Conservation (phyloP, 1,140 invertebrate genomes). For the Orchesella cincta region DNA sequence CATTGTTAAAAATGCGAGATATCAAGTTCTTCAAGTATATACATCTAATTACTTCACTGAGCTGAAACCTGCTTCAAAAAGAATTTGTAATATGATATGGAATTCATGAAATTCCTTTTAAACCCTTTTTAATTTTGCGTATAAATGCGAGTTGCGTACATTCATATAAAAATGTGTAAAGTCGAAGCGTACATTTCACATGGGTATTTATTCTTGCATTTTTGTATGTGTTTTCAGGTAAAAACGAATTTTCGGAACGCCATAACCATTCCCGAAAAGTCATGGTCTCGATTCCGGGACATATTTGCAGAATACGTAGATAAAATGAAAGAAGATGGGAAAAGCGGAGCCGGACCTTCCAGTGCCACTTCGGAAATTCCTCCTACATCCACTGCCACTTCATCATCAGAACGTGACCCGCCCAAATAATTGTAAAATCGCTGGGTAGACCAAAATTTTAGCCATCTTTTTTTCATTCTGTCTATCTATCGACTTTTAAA, state of each 20-base stretch:
- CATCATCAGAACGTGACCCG: constrained; percentile 46
- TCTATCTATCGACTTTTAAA: constrained; percentile 26
- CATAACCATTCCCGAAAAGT: constrained; percentile 96
- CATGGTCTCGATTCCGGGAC: constrained; percentile 93
- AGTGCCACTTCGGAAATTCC: constrained; percentile 32
- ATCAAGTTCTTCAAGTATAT: too few species aligned
- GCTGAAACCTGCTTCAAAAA: too few species aligned
- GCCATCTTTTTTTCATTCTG: constrained; percentile 31
- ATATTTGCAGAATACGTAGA: constrained; percentile 94
- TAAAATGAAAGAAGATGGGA: constrained; percentile 73
- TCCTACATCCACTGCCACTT: constrained; percentile 45
- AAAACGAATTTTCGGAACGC: constrained; percentile 96
- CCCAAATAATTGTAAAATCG: constrained; percentile 44
- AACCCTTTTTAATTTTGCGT: too few species aligned
- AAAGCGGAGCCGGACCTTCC: constrained; percentile 49
- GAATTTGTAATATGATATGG: too few species aligned
- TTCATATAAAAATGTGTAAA: too few species aligned
- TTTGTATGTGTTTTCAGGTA: constrained; percentile 66
- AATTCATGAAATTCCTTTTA: too few species aligned
- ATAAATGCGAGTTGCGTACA: too few species aligned
- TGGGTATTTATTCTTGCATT: too few species aligned
- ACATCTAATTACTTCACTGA: too few species aligned
- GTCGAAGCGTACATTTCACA: too few species aligned
- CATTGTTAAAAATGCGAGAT: too few species aligned
- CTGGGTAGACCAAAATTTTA: constrained; percentile 31